Base-by-base conservation (phyloP, 64 coral and sea anemone species). In the Pachyseris speciosa region DNA sequence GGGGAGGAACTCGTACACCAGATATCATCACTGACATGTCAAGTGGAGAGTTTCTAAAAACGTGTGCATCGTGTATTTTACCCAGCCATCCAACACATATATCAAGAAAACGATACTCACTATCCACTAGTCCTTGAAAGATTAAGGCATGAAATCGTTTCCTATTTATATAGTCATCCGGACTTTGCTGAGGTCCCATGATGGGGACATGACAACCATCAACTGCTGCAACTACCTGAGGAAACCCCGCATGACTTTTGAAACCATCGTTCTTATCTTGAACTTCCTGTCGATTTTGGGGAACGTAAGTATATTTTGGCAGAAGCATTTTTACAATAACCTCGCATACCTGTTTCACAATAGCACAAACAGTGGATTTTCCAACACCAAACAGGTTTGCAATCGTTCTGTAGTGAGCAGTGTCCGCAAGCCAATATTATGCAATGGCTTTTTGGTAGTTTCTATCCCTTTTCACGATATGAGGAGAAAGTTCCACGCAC, bases 81-180 rank as follows among this genome's bases (percentile, higher is more conserved):
- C 58, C 58, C n/a, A 4, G 58, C 58, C 58, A 61, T 61, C 24
- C 58, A 61, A 61, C 58, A 61, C 58, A 61, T 26, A 61, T 61
- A 61, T 61, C 58, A 3, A 61, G 5, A 28, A 61, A 92, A 22
- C 58, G 65, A 57, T 86, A 92, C 15, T 78, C 40, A 44, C 67
- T 60, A 58, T 92, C 90, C 15, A 76, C 80, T 22, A 92, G n/a
- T 39, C 36, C 69, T 67, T 92, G 90, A 26, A 92, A 17, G 40
- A 84, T 73, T 28, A 92, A 45, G 0, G 79, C 74, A 45, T 92
- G 53, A 39, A 34, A 75, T 4, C 25, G 7, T 72, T 72, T 72
- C 39, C 0, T 20, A 43, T 72, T 72, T 25, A 72, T 43, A 28
- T 72, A 72, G 39, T 72, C 69, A 37, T 72, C 69, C 2, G 39